phyloP scores from a whole-genome alignment of 2,797 vertebrate species.

The Peromyscus nudipes region DNA sequence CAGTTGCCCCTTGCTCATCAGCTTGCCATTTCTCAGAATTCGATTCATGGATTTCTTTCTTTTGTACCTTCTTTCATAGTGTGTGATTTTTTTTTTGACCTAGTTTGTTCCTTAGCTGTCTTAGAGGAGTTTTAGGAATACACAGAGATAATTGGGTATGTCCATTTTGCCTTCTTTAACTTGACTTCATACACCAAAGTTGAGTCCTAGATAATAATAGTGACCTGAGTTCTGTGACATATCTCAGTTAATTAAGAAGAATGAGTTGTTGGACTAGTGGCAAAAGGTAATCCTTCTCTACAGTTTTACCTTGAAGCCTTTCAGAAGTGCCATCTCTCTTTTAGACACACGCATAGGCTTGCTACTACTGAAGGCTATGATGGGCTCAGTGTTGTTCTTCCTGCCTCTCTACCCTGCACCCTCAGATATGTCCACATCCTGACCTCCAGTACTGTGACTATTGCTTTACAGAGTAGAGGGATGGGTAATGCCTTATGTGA shows the following conservation, averaged over 20 bases:
- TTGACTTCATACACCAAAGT: neutral
- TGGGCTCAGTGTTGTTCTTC: neutral
- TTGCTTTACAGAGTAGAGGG: neutral
- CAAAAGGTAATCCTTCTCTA: neutral
- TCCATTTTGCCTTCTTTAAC: neutral
- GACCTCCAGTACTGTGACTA: neutral
- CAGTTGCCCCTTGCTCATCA: neutral
- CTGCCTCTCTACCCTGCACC: rapidly evolving
- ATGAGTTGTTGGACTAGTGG: neutral
- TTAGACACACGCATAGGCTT: neutral
- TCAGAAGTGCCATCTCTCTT: neutral
- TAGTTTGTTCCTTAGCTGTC: neutral
- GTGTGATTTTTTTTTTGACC: conserved; percentile 5
- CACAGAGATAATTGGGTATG: neutral
- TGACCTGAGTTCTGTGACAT: neutral
- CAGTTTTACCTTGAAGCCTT: neutral
- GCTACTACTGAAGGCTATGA: too few relatives aligned
- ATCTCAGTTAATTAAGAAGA: neutral
- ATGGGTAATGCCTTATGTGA: neutral
- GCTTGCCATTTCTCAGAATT: neutral
- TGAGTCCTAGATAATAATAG: neutral
- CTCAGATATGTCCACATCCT: neutral
- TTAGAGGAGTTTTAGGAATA: neutral
- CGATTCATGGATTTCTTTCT: neutral
- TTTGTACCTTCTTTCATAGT: neutral